These are phyloP conservation scores for Parauchenoglanis punctatus DNA, from an alignment of 2,797 vertebrate species.

Conservation along the genomic window DNA sequence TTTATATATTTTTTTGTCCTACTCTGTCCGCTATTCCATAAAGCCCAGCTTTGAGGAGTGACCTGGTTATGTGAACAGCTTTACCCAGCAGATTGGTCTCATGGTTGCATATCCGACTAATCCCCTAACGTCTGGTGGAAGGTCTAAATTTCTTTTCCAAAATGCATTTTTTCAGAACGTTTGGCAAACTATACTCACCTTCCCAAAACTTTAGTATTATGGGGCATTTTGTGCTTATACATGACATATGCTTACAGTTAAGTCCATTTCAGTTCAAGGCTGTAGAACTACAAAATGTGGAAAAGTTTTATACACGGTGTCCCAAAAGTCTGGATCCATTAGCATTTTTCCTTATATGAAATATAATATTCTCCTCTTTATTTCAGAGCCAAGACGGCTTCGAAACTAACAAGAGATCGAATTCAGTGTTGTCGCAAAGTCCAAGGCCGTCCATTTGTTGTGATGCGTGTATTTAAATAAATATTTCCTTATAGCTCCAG, in stretches of 20 bases:
- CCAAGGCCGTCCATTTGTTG: no score
- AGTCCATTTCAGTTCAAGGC: not conserved
- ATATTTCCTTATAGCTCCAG: no score
- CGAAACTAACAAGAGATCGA: no score
- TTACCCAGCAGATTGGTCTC: not conserved
- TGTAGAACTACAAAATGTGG: not conserved
- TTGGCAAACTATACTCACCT: not conserved
- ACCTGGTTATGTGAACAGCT: not conserved
- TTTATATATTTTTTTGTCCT: no score
- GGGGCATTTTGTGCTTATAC: not conserved
- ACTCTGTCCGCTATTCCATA: not conserved
- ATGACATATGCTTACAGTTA: not conserved
- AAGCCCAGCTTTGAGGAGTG: not conserved
- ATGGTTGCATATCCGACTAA: not conserved
- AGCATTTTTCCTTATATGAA: no score
- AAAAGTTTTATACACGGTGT: no score
- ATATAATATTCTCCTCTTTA: no score
- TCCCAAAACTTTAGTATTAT: not conserved
- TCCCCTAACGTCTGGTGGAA: not conserved
- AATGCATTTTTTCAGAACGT: not conserved
- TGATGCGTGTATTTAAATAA: no score
- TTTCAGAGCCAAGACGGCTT: no score
- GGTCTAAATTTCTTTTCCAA: not conserved
- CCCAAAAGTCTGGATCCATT: no score
- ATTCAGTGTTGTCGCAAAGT: no score